Conservation (phyloP, 2,797 vertebrate genomes). For the Geotrypetes seraphini region DNA sequence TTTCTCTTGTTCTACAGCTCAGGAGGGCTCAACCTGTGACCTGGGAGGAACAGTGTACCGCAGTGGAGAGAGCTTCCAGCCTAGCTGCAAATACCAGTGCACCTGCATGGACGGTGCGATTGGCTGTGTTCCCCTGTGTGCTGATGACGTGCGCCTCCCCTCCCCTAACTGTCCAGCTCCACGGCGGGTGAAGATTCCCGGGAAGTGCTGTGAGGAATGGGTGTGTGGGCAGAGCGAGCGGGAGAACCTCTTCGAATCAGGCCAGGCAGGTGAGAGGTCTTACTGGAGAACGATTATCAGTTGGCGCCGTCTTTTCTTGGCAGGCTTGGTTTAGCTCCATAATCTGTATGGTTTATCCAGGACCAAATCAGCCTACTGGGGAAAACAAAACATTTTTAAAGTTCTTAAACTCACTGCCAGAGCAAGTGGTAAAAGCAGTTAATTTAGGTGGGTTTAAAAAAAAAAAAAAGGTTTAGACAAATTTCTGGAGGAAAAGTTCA, state of each 20-base stretch:
- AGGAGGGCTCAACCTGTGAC: conserved; percentile 52
- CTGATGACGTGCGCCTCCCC: conserved; percentile 32
- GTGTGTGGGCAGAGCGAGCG: conserved; percentile 36
- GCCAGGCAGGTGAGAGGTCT: conserved; percentile 37
- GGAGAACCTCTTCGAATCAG: conserved; percentile 31
- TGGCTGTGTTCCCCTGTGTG: conserved; percentile 54
- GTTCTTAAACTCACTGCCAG: too few species aligned
- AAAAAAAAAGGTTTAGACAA: too few species aligned
- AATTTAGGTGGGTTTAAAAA: too few species aligned
- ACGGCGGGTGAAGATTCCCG: conserved; percentile 29
- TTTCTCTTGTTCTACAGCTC: conserved; percentile 29
- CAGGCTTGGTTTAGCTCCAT: background rate
- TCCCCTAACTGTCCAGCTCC: conserved; percentile 51
- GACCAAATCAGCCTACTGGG: too few species aligned
- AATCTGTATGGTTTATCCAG: too few species aligned
- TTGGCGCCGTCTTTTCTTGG: background rate
- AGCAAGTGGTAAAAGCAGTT: too few species aligned
- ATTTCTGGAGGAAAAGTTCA: too few species aligned
- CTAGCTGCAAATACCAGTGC: conserved; percentile 61
- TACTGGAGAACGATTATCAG: fast-evolving
- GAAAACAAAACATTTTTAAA: too few species aligned
- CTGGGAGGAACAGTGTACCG: conserved; percentile 57
- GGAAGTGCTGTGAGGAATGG: conserved; percentile 64
- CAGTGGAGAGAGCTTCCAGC: conserved; percentile 62
- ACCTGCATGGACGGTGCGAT: conserved; percentile 64